Percentiles rank a stretch among this genome's conserved stretches.
Evolutionary conservation across 1,140 invertebrate species (phyloP).

Genomic region (Anthonomus grandis): DNA sequence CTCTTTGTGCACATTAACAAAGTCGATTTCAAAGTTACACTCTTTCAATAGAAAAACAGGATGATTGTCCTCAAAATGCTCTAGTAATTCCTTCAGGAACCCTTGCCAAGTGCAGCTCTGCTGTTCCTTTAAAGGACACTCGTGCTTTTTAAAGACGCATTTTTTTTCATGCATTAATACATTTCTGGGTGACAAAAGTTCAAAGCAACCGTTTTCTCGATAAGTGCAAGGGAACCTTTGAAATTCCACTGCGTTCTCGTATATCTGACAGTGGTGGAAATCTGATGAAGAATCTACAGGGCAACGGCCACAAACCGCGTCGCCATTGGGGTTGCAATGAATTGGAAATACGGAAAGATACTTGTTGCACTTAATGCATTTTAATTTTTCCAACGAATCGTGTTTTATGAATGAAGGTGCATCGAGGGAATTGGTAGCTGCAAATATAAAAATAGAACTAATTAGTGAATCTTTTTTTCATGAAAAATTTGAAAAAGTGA

Average conservation of each 20-base stretch:
- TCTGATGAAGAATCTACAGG: not conserved
- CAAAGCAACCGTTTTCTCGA: not conserved
- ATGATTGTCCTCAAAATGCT: slow-evolving; percentile 25
- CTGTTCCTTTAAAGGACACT: no score
- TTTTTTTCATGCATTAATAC: not conserved
- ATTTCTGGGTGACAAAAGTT: not conserved
- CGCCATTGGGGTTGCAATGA: not conserved
- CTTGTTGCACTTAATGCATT: not conserved
- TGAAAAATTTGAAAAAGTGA: no score
- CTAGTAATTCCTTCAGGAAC: slow-evolving; percentile 3
- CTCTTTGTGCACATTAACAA: slow-evolving; percentile 24
- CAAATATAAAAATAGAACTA: no score
- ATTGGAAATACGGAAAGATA: not conserved
- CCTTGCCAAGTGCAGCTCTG: slow-evolving; percentile 21
- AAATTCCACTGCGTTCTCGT: not conserved
- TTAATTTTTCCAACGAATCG: not conserved
- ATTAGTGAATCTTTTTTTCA: no score
- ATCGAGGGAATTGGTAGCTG: no score
- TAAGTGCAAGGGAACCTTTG: slow-evolving; percentile 6
- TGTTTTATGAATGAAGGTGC: no score
- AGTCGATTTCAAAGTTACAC: slow-evolving; percentile 26
- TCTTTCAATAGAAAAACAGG: slow-evolving; percentile 18
- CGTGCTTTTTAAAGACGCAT: not conserved
- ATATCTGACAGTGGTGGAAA: not conserved
- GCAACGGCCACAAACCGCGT: slow-evolving; percentile 1